A percentile compares a stretch with the other conserved stretches of the same genome.
Evolutionary conservation across 2,113 vertebrate species (phyloP).

Genomic region (Alces alces): DNA sequence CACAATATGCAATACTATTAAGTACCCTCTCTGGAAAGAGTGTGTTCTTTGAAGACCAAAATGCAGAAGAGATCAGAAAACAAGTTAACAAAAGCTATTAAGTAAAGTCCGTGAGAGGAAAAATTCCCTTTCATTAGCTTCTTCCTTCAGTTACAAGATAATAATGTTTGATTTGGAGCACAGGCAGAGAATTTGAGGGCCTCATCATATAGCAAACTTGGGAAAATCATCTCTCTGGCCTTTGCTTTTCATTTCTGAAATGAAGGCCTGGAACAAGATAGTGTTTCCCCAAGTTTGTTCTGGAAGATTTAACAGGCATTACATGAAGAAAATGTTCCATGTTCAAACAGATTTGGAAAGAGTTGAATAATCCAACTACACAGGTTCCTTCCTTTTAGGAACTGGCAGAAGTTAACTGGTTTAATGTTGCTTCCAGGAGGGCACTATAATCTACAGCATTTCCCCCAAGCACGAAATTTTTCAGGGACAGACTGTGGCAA

Average conservation of each 20-base stretch:
- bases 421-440: not conserved
- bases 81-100: conserved; percentile 37
- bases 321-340: not conserved
- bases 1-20: conserved; percentile 19
- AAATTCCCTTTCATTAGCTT: not conserved
- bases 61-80: conserved; percentile 34
- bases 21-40: not conserved
- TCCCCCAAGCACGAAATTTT: not conserved
- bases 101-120: conserved; percentile 26
- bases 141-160: conserved; percentile 1
- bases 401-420: not conserved
- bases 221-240: conserved; percentile 3
- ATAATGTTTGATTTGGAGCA: not conserved
- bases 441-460: not conserved
- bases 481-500: not conserved
- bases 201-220: not conserved
- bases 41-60: conserved; percentile 39
- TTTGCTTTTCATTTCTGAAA: conserved; percentile 47
- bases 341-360: not conserved
- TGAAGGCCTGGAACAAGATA: not conserved
- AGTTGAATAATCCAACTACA: not conserved
- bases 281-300: not conserved
- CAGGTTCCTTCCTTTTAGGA: not conserved
- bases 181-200: not conserved
- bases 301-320: not conserved